These are phyloP conservation scores for Pachyseris speciosa DNA, from an alignment of 64 coral and sea anemone species.

Conservation along the genomic window DNA sequence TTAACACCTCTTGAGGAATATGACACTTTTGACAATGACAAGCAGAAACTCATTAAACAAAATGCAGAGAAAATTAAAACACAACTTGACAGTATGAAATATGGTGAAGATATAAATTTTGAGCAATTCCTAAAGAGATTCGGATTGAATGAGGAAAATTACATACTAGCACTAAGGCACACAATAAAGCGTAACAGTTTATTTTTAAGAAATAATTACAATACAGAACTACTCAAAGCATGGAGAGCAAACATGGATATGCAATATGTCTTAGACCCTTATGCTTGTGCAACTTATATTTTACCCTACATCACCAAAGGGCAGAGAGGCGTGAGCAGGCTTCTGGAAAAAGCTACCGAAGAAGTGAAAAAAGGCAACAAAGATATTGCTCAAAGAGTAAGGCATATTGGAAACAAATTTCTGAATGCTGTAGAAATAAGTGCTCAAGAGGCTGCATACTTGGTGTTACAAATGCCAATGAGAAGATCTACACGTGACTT, in stretches of 20 bases:
- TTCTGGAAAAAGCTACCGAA: conserved; percentile 48
- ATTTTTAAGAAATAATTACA: conserved; percentile 70
- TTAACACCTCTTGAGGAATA: conserved; percentile 54
- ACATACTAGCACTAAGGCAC: conserved; percentile 32
- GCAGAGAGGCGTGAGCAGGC: conserved; percentile 37
- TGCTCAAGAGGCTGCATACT: conserved; percentile 73
- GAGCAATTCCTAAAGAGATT: conserved; percentile 44
- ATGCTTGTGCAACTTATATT: too few species aligned
- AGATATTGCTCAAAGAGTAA: not conserved
- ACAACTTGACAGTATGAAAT: conserved; percentile 58
- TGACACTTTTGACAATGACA: not conserved
- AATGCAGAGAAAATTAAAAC: conserved; percentile 29
- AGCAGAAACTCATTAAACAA: conserved; percentile 47
- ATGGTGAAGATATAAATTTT: conserved; percentile 70
- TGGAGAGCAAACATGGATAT: too few species aligned
- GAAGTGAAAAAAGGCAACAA: not conserved
- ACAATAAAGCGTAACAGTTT: conserved; percentile 12
- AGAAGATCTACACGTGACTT: conserved; percentile 43
- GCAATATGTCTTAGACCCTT: too few species aligned
- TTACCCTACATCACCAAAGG: conserved; percentile 35
- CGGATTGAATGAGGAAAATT: conserved; percentile 19
- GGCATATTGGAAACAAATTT: conserved; percentile 56
- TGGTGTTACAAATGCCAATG: conserved; percentile 57
- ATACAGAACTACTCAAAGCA: conserved; percentile 14
- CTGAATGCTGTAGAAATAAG: conserved; percentile 73